These are phyloP conservation scores for Sebastes umbrosus DNA, from an alignment of 2,797 vertebrate genomes.

Conservation along the genomic window DNA sequence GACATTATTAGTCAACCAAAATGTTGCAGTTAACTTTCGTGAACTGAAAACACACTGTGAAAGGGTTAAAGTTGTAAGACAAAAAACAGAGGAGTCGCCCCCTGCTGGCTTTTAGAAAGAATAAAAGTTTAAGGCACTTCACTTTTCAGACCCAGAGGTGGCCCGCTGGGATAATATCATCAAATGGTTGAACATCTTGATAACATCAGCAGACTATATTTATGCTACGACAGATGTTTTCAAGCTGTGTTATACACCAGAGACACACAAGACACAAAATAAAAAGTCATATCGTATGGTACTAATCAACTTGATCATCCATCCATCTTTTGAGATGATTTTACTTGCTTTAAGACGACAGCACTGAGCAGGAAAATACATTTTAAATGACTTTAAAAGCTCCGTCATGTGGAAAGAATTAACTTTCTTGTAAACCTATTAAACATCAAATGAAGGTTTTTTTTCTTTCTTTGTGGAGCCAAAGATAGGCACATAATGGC, in stretches of 20 bases:
- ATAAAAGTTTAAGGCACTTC: too few relatives aligned
- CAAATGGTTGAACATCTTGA: conserved; percentile 3
- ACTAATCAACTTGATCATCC: conserved; percentile 4
- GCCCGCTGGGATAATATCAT: background rate
- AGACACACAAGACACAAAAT: background rate
- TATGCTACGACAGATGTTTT: background rate
- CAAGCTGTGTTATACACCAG: background rate
- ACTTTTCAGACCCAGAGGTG: too few relatives aligned
- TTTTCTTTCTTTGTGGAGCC: background rate
- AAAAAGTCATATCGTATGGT: background rate
- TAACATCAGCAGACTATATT: background rate
- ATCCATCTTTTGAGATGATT: conserved; percentile 26
- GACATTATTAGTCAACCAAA: too few relatives aligned
- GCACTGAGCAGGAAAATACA: background rate
- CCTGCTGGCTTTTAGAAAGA: too few relatives aligned
- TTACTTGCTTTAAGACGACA: conserved; percentile 5
- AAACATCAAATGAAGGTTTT: conserved; percentile 18
- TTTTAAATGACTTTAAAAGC: conserved; percentile 34
- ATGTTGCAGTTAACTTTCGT: too few relatives aligned
- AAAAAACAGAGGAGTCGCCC: too few relatives aligned
- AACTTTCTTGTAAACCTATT: conserved; percentile 24
- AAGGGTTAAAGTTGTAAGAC: too few relatives aligned
- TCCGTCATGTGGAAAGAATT: conserved; percentile 16
- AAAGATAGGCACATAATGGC: conserved; percentile 28
- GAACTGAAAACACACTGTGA: too few relatives aligned